These are phyloP conservation scores for Enteromius anoplus DNA, from an alignment of 2,797 vertebrate genomes.

Conservation along the genomic window DNA sequence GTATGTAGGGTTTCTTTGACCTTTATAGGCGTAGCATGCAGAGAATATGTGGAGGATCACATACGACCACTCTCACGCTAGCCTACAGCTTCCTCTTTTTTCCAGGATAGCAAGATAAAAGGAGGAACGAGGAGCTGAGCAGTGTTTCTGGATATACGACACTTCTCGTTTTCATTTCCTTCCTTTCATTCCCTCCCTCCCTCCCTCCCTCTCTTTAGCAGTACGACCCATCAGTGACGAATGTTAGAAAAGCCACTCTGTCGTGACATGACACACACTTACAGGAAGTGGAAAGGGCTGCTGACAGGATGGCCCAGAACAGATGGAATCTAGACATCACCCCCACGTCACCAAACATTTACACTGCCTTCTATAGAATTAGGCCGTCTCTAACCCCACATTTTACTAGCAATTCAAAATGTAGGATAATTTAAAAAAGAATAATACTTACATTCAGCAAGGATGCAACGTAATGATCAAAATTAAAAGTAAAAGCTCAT, in stretches of 20 bases:
- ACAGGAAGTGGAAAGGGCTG: constrained; percentile 51
- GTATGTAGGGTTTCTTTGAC: constrained; percentile 10
- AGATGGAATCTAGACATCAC: constrained; percentile 52
- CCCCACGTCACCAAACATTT: constrained; percentile 33
- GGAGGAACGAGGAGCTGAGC: constrained; percentile 22
- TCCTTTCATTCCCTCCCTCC: constrained; percentile 33
- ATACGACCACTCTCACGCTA: not conserved
- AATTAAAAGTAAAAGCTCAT: not conserved
- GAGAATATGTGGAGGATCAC: constrained; percentile 12
- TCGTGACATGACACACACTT: constrained; percentile 40
- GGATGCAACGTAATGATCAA: not conserved
- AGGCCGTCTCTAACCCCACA: not conserved
- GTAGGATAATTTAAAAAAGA: not conserved
- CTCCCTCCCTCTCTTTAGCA: constrained; percentile 2
- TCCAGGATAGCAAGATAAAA: constrained; percentile 23
- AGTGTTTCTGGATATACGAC: not conserved
- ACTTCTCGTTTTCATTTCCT: constrained; percentile 40
- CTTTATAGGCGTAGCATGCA: constrained; percentile 10
- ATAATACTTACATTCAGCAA: not conserved
- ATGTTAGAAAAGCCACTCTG: constrained; percentile 28
- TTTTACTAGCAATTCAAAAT: not conserved
- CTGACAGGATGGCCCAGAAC: constrained; percentile 53
- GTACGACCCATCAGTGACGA: constrained; percentile 59
- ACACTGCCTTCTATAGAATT: not conserved
- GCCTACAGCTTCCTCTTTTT: constrained; percentile 16